Conservation (phyloP, 2,113 vertebrate species). For the Ramphastos sulfuratus region DNA sequence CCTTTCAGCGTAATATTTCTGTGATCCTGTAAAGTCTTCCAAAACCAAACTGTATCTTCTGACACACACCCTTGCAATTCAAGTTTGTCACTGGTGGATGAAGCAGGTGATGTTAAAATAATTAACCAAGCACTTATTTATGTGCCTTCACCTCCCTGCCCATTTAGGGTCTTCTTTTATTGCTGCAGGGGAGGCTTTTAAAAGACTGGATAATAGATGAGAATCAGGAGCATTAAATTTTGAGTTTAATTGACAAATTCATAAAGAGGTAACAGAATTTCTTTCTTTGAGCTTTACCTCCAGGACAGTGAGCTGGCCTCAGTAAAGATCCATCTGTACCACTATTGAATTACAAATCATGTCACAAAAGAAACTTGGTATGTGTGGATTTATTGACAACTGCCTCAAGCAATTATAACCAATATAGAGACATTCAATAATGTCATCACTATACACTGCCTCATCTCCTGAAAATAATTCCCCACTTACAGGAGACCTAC, state of each 20-base stretch:
- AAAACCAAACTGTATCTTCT: background rate
- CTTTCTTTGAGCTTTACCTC: background rate
- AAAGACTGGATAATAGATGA: background rate
- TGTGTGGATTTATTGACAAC: background rate
- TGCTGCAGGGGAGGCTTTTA: background rate
- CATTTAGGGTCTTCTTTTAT: background rate
- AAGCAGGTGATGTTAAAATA: background rate
- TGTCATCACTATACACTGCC: background rate
- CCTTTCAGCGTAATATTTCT: background rate
- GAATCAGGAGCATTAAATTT: background rate
- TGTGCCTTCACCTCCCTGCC: background rate
- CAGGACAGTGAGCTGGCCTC: background rate
- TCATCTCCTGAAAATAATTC: background rate
- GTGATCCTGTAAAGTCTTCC: background rate
- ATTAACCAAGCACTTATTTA: background rate
- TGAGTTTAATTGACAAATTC: background rate
- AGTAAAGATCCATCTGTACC: background rate
- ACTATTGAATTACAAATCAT: background rate
- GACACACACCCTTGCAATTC: background rate
- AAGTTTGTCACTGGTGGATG: background rate
- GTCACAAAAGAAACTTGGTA: background rate
- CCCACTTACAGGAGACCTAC: background rate
- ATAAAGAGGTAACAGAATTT: background rate
- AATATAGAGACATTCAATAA: background rate
- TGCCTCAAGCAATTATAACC: background rate